These are phyloP conservation scores for Physella acuta DNA, from an alignment of 1,140 invertebrate genomes.

Conservation along the genomic window DNA sequence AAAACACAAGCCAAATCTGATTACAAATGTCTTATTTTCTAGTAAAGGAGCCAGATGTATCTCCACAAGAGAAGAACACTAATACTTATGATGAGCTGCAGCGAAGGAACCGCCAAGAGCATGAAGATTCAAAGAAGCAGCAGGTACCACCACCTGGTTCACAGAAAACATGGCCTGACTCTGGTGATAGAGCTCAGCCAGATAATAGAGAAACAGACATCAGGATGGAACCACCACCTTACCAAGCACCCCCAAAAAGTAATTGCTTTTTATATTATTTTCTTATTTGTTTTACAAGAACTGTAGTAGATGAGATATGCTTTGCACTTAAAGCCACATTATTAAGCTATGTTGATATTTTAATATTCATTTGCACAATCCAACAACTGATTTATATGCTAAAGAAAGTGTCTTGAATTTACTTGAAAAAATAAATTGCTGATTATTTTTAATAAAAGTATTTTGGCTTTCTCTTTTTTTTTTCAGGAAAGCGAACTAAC, in stretches of 20 bases:
- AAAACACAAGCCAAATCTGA: too few relatives aligned
- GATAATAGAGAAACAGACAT: not conserved
- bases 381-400: too few relatives aligned
- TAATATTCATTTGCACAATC: too few relatives aligned
- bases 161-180: slow-evolving; percentile 14
- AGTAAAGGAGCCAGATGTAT: slow-evolving; percentile 3
- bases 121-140: too few relatives aligned
- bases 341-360: too few relatives aligned
- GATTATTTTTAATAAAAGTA: slow-evolving; percentile 1
- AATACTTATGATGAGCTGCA: slow-evolving; percentile 22
- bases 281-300: too few relatives aligned
- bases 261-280: slow-evolving; percentile 11
- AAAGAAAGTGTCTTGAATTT: too few relatives aligned
- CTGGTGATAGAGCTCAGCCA: too few relatives aligned
- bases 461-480: slow-evolving; percentile 5
- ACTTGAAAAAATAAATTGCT: not conserved
- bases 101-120: slow-evolving; percentile 19
- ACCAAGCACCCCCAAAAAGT: slow-evolving; percentile 19
- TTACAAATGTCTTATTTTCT: not conserved
- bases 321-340: too few relatives aligned
- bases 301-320: too few relatives aligned
- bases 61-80: slow-evolving; percentile 11
- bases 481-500: slow-evolving; percentile 18
- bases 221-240: not conserved
- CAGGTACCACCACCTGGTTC: slow-evolving; percentile 1